Conservation (phyloP, 2,113 vertebrate species). For the Engraulis encrasicolus region DNA sequence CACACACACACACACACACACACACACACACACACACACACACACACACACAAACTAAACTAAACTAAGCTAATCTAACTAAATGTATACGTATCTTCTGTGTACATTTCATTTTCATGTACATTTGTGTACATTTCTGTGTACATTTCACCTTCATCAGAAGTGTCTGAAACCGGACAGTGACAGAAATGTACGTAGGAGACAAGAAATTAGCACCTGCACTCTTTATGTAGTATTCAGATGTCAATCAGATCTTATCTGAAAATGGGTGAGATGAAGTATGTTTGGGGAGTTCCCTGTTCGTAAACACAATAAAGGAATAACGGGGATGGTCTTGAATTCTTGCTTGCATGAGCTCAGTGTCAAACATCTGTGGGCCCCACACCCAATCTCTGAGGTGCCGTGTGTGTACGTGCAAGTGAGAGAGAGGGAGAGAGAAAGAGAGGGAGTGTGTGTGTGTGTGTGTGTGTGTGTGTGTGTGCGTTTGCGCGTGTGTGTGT, state of each 20-base stretch:
- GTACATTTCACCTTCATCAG: neutral
- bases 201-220: slow-evolving; percentile 10
- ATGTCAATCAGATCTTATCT: slow-evolving; percentile 33
- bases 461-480: neutral
- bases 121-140: neutral
- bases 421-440: slow-evolving; percentile 1
- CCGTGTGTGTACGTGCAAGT: slow-evolving; percentile 5
- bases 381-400: slow-evolving; percentile 48
- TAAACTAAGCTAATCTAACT: no score
- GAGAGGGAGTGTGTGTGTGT: neutral
- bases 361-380: slow-evolving; percentile 59
- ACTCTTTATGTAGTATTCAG: slow-evolving; percentile 22
- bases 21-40: no score
- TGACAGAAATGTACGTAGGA: neutral
- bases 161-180: neutral
- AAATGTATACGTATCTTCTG: no score
- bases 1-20: no score
- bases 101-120: neutral
- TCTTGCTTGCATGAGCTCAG: slow-evolving; percentile 56
- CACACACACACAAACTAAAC: no score
- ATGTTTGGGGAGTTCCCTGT: slow-evolving; percentile 39
- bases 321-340: slow-evolving; percentile 39
- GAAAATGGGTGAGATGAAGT: slow-evolving; percentile 39
- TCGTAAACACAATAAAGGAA: slow-evolving; percentile 45
- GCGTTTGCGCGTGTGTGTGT: neutral